A percentile compares a stretch with the other conserved stretches of the same genome.
phyloP scores from a whole-genome alignment of 2,113 vertebrate species.

The Ctenomys sociabilis region DNA sequence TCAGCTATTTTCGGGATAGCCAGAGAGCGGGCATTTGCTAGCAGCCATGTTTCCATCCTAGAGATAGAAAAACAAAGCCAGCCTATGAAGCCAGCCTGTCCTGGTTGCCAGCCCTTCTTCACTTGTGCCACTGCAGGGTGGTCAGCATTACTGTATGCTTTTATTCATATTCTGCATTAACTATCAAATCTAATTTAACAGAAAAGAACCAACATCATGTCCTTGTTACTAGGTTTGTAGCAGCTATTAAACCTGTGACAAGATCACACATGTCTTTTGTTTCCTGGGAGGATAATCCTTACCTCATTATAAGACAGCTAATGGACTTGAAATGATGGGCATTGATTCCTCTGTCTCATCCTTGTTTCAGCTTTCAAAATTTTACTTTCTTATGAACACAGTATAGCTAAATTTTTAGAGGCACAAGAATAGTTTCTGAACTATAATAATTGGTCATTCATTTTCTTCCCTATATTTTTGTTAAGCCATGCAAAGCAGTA shows the following conservation, averaged over 20 bases:
- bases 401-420: constrained; percentile 12
- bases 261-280: constrained; percentile 33
- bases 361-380: background rate
- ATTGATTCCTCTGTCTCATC: background rate
- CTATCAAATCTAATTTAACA: background rate
- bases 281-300: constrained; percentile 51
- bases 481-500: background rate
- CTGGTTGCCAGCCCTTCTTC: constrained; percentile 57
- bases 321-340: constrained; percentile 38
- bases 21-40: constrained; percentile 60
- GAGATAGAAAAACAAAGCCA: constrained; percentile 76
- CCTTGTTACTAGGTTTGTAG: background rate
- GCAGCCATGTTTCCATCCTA: constrained; percentile 56
- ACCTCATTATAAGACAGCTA: background rate
- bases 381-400: constrained; percentile 3
- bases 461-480: constrained; percentile 18
- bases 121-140: background rate
- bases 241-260: constrained; percentile 48
- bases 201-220: background rate
- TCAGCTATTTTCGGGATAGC: constrained; percentile 66
- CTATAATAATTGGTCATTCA: background rate
- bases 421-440: background rate
- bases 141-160: constrained; percentile 38
- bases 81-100: constrained; percentile 46
- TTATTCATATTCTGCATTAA: constrained; percentile 28